Base-by-base conservation (phyloP, 2,888 invertebrate species). In the Drosophila robusta region DNA sequence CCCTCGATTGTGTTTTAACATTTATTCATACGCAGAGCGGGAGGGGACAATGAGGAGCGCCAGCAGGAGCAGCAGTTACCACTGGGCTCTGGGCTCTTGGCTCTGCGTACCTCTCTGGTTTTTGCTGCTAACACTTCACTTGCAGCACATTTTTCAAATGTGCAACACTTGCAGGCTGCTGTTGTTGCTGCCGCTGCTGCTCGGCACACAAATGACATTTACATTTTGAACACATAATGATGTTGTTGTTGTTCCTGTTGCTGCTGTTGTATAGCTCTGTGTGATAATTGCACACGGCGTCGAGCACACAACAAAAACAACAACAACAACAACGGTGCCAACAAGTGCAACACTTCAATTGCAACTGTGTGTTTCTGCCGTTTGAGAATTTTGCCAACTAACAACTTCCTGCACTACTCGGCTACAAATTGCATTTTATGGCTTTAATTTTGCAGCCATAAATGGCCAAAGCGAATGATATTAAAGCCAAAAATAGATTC, bases 181-280 rank as follows among this genome's bases (percentile, higher is more conserved):
- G 62, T 36, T 47, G 64, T 49, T 61, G 58, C 55, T 65, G 67
- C 18, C 63, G 57, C 47, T 69, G 66, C 63, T 65, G 47, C n/a
- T 32, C 34, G 72, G 75, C 70, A 70, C 85, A 72, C 78, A 78
- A 86, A 83, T 83, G 83, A 75, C 83, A 83, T 83, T 85, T 80
- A 85, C 86, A 83, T 82, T 83, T 83, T 66, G 78, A 82, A 82
- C 78, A 85, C 83, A 83, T 83, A 78, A 85, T 75, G 75, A 63
- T 72, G 69, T 46, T 62, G 57, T 51, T 64, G 55, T 58, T 47
- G 54, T 39, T 56, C 46, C 50, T 67, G 44, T 44, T 75, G 67
- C 63, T 60, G 60, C 45, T 49, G 63, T 41, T 63, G 54, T 49
- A 62, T 65, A 60, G 69, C 80, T 55, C 49, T 65, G 63, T 80